A percentile compares a stretch with the other conserved stretches of the same genome.
These are phyloP conservation scores for Peribatodes rhomboidaria DNA, from an alignment of 2,888 invertebrate species.

Conservation along the genomic window DNA sequence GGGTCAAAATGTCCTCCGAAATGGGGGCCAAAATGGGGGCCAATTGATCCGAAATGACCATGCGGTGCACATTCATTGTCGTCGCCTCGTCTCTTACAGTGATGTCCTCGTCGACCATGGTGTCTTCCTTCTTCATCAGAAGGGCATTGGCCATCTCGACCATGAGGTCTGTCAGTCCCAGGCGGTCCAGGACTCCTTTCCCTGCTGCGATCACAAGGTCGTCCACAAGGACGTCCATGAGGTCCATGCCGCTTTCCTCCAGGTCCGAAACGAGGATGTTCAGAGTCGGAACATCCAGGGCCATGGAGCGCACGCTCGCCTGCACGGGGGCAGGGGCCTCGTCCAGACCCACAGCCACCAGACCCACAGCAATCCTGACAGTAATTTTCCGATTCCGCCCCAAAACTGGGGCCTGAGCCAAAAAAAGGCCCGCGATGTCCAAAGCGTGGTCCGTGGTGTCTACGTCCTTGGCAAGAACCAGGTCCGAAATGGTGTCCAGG, in stretches of 20 bases:
- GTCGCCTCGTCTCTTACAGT: slow-evolving; percentile 11
- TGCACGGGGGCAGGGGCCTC: slow-evolving; percentile 3
- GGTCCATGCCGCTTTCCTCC: slow-evolving; percentile 4
- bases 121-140: not conserved
- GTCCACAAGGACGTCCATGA: slow-evolving; percentile 5
- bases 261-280: too few species aligned
- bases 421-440: slow-evolving; percentile 4
- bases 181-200: slow-evolving; percentile 12
- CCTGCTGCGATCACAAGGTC: slow-evolving; percentile 8
- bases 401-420: slow-evolving; percentile 9
- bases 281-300: too few species aligned
- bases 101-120: slow-evolving; percentile 1
- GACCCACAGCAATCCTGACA: slow-evolving; percentile 9
- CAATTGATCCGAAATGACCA: not conserved
- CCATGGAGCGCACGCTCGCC: slow-evolving; percentile 10
- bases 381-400: slow-evolving; percentile 8
- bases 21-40: not conserved
- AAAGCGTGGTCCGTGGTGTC: slow-evolving; percentile 8
- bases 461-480: not conserved
- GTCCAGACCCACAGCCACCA: slow-evolving; percentile 14
- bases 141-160: slow-evolving; percentile 2
- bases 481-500: slow-evolving; percentile 14
- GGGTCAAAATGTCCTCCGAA: not conserved
- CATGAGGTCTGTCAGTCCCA: not conserved
- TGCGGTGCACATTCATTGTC: not conserved